Percentiles rank a stretch among this genome's conserved stretches.
These are phyloP conservation scores for Caenorhabditis sinica DNA, from an alignment of 2,888 invertebrate genomes.

Conservation along the genomic window DNA sequence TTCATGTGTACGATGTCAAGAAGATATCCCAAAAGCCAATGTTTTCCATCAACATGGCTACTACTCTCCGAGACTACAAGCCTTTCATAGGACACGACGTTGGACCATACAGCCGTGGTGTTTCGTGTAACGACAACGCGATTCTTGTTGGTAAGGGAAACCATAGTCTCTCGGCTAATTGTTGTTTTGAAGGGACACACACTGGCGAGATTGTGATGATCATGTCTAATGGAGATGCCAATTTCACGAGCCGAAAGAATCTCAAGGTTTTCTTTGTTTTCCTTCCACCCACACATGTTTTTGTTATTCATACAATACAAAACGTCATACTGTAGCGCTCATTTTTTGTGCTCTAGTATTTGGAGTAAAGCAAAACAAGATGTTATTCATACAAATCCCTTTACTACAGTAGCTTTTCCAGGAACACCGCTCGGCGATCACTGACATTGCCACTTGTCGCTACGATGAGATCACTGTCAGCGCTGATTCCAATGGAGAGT, in stretches of 20 bases:
- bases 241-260: conserved; percentile 63
- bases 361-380: no score
- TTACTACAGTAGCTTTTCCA: conserved; percentile 34
- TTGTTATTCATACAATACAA: not conserved
- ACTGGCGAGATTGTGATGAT: conserved; percentile 78
- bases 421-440: conserved; percentile 78
- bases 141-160: conserved; percentile 74
- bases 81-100: conserved; percentile 6
- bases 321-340: no score
- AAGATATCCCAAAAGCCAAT: conserved; percentile 32
- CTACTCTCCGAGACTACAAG: conserved; percentile 3
- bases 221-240: conserved; percentile 77
- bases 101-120: conserved; percentile 70
- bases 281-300: no score
- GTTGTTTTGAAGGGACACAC: conserved; percentile 70
- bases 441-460: conserved; percentile 81
- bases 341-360: not conserved
- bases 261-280: conserved; percentile 52
- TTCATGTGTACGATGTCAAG: conserved; percentile 67
- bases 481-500: conserved; percentile 74
- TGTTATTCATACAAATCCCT: no score
- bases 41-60: conserved; percentile 20
- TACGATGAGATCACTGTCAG: conserved; percentile 81
- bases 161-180: no score
- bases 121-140: conserved; percentile 78